Base-by-base conservation (phyloP, 92 coral and sea anemone genomes). In the Umimayanthus chanpuru region DNA sequence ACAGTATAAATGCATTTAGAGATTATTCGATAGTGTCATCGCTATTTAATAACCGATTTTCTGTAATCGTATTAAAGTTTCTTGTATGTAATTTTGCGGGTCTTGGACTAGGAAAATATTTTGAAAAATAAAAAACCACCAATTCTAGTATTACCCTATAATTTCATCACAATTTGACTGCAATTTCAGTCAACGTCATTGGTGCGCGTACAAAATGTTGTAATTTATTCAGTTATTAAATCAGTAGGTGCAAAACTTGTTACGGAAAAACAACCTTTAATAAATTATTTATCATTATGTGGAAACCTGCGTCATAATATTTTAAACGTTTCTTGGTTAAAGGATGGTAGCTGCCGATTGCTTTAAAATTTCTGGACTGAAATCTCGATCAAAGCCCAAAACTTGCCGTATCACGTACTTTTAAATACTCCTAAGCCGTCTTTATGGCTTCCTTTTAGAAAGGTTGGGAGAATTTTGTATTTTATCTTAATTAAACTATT, bases 221-320 rank as follows among this genome's bases (percentile, higher is more conserved):
- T 41, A 23, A 81, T 21, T 67, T 65, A 68, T 68, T 82, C 38
- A 40, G 74, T 38, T 41, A 65, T 64, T 81, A 47, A 77, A 47
- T n/a, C n/a, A n/a, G n/a, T 26, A 26, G 15, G 18, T 81, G 55
- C n/a, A 50, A 50, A 75, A 75, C 79, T 5, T 36, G 79, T 75
- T 39, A 40, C 16, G 49, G 44, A 36, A 36, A 75, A 77, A 23
- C 30, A 6, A 23, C 30, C 4, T n/a, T 41, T 25, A 77, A 55
- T 79, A 79, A 79, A 50, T 55, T 79, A 79, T 79, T 79, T 79
- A 79, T 29, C 25, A 23, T 15, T 68, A 68, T 68, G 73, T n/a
- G 32, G 10, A n/a, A n/a, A 28, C 5, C 12, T 2, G 73, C 14
- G 30, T 11, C 58, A 0, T 53, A 53, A 53, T 53, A 53, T 53